These are phyloP conservation scores for Pteromalus puparum DNA, from an alignment of 1,140 invertebrate species.

Conservation along the genomic window DNA sequence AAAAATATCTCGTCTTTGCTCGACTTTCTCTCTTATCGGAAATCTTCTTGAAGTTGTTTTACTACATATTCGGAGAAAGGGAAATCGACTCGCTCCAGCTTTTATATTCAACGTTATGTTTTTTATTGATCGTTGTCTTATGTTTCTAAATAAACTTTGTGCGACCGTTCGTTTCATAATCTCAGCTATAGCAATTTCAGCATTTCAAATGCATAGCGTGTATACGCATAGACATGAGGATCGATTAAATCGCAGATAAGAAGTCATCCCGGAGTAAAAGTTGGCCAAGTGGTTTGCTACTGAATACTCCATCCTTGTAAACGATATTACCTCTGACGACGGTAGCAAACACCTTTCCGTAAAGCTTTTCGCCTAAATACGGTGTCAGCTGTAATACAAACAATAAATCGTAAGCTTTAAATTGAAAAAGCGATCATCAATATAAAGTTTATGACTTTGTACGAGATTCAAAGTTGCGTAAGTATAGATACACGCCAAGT, in stretches of 20 bases:
- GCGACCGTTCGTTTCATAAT: no score
- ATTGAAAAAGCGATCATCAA: no score
- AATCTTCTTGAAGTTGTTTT: no score
- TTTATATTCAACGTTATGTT: no score
- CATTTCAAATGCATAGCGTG: no score
- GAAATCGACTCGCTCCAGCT: no score
- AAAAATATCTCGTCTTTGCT: no score
- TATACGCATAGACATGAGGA: neutral
- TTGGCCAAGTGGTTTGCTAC: conserved; percentile 69
- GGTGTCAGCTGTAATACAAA: conserved; percentile 75
- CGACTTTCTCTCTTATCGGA: no score
- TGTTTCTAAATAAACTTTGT: no score
- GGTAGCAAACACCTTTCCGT: conserved; percentile 78
- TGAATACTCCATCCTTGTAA: conserved; percentile 72
- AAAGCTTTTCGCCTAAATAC: conserved; percentile 76
- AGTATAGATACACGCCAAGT: neutral
- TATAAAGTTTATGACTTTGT: no score
- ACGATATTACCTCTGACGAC: conserved; percentile 78
- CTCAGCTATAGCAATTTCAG: neutral
- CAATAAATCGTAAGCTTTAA: neutral
- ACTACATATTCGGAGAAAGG: no score
- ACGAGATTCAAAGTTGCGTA: conserved; percentile 11
- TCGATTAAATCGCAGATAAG: conserved; percentile 21
- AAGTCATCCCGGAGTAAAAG: conserved; percentile 63
- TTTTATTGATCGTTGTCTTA: no score